These are phyloP conservation scores for Oscheius sp. DNA, from an alignment of 2,888 invertebrate genomes.

Conservation along the genomic window DNA sequence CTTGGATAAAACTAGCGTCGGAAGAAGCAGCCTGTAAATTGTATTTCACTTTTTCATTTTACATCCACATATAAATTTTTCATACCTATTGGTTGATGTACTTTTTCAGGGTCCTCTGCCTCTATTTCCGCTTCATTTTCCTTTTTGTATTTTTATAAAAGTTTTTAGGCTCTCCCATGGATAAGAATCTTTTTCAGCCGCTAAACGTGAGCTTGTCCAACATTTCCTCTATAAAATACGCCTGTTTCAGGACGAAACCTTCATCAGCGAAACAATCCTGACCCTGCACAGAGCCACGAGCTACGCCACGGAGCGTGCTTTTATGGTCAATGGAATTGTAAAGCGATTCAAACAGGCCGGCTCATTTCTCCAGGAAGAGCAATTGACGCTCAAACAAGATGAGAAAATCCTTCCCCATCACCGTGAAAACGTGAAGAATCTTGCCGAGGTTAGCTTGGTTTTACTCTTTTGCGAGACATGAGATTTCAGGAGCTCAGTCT, in stretches of 20 bases:
- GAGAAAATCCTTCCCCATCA: too few species aligned
- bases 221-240: too few species aligned
- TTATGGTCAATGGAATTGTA: too few species aligned
- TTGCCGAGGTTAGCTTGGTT: background rate
- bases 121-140: background rate
- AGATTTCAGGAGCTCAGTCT: background rate
- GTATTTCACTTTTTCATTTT: conserved; percentile 6
- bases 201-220: background rate
- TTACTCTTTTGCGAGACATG: background rate
- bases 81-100: background rate
- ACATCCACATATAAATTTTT: background rate
- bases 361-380: too few species aligned
- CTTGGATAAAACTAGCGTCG: background rate
- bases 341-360: too few species aligned
- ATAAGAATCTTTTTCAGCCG: background rate
- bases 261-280: too few species aligned
- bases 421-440: background rate
- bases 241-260: too few species aligned
- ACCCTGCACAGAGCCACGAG: too few species aligned
- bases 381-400: too few species aligned
- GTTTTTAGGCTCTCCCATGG: background rate
- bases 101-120: background rate
- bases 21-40: background rate
- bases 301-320: too few species aligned
- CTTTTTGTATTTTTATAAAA: background rate